phyloP scores from a whole-genome alignment of 1,140 invertebrate species.

The Apis florea region DNA sequence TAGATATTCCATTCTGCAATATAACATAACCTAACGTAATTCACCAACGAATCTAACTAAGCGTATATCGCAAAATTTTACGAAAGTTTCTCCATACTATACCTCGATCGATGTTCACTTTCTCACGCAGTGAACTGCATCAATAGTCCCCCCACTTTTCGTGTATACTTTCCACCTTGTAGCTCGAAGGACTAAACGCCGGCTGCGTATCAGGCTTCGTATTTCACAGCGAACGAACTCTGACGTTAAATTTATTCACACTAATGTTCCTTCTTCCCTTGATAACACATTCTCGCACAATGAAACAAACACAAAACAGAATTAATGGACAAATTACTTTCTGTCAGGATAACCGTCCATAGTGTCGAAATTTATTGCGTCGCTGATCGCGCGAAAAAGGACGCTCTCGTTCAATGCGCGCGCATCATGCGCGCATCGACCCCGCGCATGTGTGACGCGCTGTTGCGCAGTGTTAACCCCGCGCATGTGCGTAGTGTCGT shows the following conservation, averaged over 20 bases:
- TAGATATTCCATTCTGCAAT: background rate
- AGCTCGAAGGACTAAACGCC: background rate
- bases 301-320: slow-evolving; percentile 18
- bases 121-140: slow-evolving; percentile 36
- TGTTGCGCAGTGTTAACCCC: no score
- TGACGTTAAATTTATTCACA: slow-evolving; percentile 11
- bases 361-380: background rate
- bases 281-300: background rate
- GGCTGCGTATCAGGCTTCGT: slow-evolving; percentile 12
- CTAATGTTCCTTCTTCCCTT: slow-evolving; percentile 10
- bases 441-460: background rate
- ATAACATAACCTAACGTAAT: background rate
- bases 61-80: slow-evolving; percentile 12
- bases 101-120: slow-evolving; percentile 22
- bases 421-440: no score
- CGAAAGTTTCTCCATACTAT: slow-evolving; percentile 13
- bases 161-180: background rate
- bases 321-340: slow-evolving; percentile 38
- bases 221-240: background rate
- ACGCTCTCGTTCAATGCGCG: background rate
- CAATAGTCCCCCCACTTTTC: background rate
- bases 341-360: background rate
- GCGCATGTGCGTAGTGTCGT: background rate
- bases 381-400: background rate
- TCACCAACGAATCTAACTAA: background rate